Conservation (phyloP, 2,797 vertebrate species). For the Malacoctenus gilli region DNA sequence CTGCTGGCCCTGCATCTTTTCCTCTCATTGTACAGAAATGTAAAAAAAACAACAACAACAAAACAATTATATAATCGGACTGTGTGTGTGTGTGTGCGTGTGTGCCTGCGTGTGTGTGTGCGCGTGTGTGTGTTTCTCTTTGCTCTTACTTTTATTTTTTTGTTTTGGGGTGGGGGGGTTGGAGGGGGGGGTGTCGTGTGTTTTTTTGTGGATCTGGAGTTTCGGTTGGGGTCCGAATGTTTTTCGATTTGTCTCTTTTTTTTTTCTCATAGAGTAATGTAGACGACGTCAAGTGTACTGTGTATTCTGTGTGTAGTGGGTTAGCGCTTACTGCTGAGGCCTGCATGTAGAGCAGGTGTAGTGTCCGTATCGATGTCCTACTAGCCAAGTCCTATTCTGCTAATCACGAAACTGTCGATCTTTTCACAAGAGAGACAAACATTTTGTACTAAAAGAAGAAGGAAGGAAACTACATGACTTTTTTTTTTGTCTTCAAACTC, state of each 20-base stretch:
- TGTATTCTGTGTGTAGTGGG: slow-evolving; percentile 77
- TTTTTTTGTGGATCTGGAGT: too few relatives aligned
- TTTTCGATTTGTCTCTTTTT: slow-evolving; percentile 66
- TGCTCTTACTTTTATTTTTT: slow-evolving; percentile 52
- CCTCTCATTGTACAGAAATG: slow-evolving; percentile 79
- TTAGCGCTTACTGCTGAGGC: slow-evolving; percentile 71
- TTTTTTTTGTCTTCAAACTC: slow-evolving; percentile 69
- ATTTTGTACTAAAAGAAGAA: slow-evolving; percentile 70
- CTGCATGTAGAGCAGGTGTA: slow-evolving; percentile 74
- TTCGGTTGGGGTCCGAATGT: too few relatives aligned
- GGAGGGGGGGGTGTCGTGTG: slow-evolving; percentile 22
- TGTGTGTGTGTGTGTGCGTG: slow-evolving; percentile 63
- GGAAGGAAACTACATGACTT: slow-evolving; percentile 60
- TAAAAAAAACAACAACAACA: slow-evolving; percentile 74
- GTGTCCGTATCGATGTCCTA: slow-evolving; percentile 75
- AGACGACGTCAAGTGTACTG: slow-evolving; percentile 67
- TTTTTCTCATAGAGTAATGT: slow-evolving; percentile 75
- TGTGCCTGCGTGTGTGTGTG: slow-evolving; percentile 69
- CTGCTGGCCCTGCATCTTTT: slow-evolving; percentile 58
- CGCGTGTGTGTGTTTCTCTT: slow-evolving; percentile 58
- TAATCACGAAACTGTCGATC: too few relatives aligned
- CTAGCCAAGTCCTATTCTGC: slow-evolving; percentile 70
- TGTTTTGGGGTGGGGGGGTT: slow-evolving; percentile 41
- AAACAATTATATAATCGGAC: slow-evolving; percentile 71
- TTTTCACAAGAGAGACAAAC: too few relatives aligned